Conservation (phyloP, 2,113 vertebrate genomes). For the Rhea americana region DNA sequence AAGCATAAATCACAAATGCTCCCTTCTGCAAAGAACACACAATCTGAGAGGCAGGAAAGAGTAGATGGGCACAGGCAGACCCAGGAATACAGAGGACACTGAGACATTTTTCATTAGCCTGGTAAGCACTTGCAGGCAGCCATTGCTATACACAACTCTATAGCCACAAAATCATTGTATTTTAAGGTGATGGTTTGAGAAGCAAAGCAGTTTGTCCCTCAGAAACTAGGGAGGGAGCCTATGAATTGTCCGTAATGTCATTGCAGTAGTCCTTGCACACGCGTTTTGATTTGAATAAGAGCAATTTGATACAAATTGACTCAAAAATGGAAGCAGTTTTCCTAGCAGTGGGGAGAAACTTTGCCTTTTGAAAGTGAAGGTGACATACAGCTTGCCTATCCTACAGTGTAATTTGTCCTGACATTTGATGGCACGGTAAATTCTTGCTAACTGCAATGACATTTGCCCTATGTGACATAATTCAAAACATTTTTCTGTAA, state of each 20-base stretch:
- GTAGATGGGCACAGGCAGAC: not conserved
- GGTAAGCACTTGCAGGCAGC: not conserved
- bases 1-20: not conserved
- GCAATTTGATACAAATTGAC: not conserved
- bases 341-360: not conserved
- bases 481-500: not conserved
- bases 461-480: constrained; percentile 17
- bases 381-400: not conserved
- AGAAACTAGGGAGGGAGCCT: fast-evolving
- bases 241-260: not conserved
- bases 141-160: not conserved
- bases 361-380: not conserved
- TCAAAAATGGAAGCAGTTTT: not conserved
- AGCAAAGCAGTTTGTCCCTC: not conserved
- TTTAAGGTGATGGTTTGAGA: not conserved
- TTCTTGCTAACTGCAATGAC: not conserved
- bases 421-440: constrained; percentile 1
- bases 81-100: not conserved
- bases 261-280: not conserved
- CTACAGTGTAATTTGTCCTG: constrained; percentile 16
- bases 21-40: not conserved
- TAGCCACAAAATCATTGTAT: not conserved
- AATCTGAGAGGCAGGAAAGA: not conserved
- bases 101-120: not conserved
- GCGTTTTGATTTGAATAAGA: not conserved